Evolutionary conservation across 2,888 invertebrate species (phyloP).

Genomic region (Cryptus armator): DNA sequence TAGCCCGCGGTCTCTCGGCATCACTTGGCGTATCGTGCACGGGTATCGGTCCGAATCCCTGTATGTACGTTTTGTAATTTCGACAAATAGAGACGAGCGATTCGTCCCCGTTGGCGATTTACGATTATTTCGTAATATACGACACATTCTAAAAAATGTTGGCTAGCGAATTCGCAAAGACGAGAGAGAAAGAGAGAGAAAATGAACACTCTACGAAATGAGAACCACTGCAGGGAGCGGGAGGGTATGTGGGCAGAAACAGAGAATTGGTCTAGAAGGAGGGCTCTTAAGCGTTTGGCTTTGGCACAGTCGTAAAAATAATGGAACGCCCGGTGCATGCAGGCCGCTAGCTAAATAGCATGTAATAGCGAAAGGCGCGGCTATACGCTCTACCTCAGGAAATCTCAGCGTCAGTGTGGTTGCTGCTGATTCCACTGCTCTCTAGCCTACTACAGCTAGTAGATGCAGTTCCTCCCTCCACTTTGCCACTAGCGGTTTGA

Average conservation of each 20-base stretch:
- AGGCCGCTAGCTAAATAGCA: slow-evolving; percentile 81
- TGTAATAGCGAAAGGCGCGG: slow-evolving; percentile 79
- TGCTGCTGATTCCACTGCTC: slow-evolving; percentile 56
- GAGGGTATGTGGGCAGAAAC: slow-evolving; percentile 69
- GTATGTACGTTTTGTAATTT: slow-evolving; percentile 22
- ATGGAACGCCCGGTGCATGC: slow-evolving; percentile 79
- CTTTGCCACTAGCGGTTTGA: slow-evolving; percentile 51
- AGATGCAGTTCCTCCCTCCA: slow-evolving; percentile 53
- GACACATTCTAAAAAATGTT: neutral
- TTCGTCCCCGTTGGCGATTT: neutral
- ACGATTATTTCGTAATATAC: neutral
- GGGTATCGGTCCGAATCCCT: slow-evolving; percentile 34
- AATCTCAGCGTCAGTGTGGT: slow-evolving; percentile 54
- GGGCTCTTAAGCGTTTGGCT: slow-evolving; percentile 79
- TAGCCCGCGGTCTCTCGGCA: slow-evolving; percentile 40
- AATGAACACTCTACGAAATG: slow-evolving; percentile 39
- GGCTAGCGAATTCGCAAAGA: neutral
- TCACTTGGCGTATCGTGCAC: slow-evolving; percentile 52
- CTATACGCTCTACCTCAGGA: slow-evolving; percentile 67
- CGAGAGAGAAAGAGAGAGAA: neutral
- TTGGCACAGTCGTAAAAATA: slow-evolving; percentile 83
- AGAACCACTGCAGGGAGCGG: slow-evolving; percentile 68
- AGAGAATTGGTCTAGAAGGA: slow-evolving; percentile 73
- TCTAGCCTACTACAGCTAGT: slow-evolving; percentile 39
- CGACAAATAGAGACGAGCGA: slow-evolving; percentile 49